These are phyloP conservation scores for Anthrax anthrax DNA, from an alignment of 2,888 invertebrate genomes.

Conservation along the genomic window DNA sequence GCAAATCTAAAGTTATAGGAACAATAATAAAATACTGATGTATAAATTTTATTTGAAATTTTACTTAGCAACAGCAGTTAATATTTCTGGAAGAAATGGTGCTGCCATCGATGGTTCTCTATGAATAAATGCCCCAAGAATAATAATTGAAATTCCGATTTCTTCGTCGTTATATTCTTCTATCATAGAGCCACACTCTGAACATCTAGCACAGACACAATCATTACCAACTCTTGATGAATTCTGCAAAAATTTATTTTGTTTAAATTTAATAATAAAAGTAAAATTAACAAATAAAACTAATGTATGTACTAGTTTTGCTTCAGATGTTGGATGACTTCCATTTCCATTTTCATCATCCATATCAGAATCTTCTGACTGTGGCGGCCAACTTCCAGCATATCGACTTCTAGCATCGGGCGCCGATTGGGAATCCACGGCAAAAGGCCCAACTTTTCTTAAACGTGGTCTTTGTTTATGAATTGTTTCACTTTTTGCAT, in stretches of 20 bases:
- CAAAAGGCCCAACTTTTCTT: slow-evolving; percentile 40
- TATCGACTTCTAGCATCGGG: slow-evolving; percentile 37
- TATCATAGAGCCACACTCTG: slow-evolving; percentile 76
- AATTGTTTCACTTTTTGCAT: slow-evolving; percentile 21
- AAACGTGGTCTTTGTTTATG: slow-evolving; percentile 39
- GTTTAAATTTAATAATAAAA: slow-evolving; percentile 15
- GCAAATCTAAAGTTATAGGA: slow-evolving; percentile 44
- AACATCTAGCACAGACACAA: slow-evolving; percentile 52
- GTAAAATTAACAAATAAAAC: not conserved
- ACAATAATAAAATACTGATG: slow-evolving; percentile 5
- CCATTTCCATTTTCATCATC: slow-evolving; percentile 24
- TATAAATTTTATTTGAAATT: too few species aligned
- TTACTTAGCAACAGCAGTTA: slow-evolving; percentile 78
- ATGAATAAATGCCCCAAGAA: slow-evolving; percentile 89
- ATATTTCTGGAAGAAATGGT: slow-evolving; percentile 77
- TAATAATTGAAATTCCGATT: slow-evolving; percentile 82
- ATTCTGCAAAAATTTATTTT: slow-evolving; percentile 37
- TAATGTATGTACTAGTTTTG: slow-evolving; percentile 17
- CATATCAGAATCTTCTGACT: slow-evolving; percentile 22
- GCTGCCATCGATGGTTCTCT: slow-evolving; percentile 92
- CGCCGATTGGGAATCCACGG: slow-evolving; percentile 38
- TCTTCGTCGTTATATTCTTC: slow-evolving; percentile 97
- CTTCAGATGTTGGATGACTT: slow-evolving; percentile 16
- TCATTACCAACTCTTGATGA: slow-evolving; percentile 52
- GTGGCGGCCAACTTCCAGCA: slow-evolving; percentile 41